A percentile compares a stretch with the other conserved stretches of the same genome.
phyloP scores from a whole-genome alignment of 2,113 vertebrate species.

The Corvus hawaiiensis region DNA sequence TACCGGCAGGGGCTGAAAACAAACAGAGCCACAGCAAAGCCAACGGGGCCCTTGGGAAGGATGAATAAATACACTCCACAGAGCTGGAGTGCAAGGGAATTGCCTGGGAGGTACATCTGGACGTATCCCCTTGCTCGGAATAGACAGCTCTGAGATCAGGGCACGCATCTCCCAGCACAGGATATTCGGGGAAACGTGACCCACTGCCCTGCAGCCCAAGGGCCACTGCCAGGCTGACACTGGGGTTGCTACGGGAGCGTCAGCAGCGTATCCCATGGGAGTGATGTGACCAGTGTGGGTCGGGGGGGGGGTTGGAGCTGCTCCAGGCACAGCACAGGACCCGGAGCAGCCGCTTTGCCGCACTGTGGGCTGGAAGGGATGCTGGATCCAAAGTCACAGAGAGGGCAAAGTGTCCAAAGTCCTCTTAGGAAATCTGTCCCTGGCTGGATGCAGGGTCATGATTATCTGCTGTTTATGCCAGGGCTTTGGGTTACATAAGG shows the following conservation, averaged over 20 bases:
- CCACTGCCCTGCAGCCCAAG: neutral
- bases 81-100: neutral
- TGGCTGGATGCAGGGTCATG: neutral
- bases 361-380: accelerated
- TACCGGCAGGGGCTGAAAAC: neutral
- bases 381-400: accelerated
- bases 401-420: neutral
- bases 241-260: neutral
- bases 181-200: neutral
- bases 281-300: neutral
- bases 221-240: neutral
- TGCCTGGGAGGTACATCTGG: neutral
- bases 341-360: neutral
- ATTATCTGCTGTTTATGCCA: slow-evolving; percentile 41
- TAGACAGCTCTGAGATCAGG: neutral
- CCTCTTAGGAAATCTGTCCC: neutral
- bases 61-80: neutral
- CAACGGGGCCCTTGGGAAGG: slow-evolving; percentile 13
- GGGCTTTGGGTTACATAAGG: slow-evolving; percentile 36
- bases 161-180: neutral
- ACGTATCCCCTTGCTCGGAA: neutral
- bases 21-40: neutral
- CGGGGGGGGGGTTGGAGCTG: neutral
- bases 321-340: neutral
- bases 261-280: accelerated